These are phyloP conservation scores for Tapirus indicus DNA, from an alignment of 2,797 vertebrate genomes.

Conservation along the genomic window DNA sequence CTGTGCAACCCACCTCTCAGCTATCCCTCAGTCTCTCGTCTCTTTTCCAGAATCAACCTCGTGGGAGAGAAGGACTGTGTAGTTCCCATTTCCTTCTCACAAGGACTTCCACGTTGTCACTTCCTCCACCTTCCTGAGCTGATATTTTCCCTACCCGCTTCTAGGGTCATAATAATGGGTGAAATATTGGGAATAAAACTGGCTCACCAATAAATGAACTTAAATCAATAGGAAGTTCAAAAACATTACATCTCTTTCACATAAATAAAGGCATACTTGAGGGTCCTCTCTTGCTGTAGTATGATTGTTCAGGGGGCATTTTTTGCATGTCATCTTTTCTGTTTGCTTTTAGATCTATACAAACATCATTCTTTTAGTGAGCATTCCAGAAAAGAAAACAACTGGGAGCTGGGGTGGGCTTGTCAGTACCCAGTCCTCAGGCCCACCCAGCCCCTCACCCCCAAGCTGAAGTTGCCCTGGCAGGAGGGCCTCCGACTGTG, in stretches of 20 bases:
- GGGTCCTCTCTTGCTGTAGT: background rate
- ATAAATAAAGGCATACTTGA: background rate
- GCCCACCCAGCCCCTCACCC: background rate
- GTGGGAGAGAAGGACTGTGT: background rate
- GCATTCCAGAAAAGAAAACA: background rate
- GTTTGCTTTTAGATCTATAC: background rate
- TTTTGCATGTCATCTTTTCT: background rate
- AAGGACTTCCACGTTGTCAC: background rate
- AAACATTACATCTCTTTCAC: background rate
- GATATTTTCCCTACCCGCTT: background rate
- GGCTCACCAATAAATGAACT: background rate
- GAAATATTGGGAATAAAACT: background rate
- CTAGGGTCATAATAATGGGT: background rate
- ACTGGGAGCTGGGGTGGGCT: background rate
- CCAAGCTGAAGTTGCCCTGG: background rate
- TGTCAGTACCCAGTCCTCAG: background rate
- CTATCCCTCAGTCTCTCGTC: background rate
- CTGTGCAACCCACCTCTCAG: background rate
- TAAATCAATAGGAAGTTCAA: background rate
- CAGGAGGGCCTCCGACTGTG: background rate
- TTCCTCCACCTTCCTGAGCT: background rate
- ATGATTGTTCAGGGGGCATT: background rate
- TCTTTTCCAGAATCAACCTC: background rate
- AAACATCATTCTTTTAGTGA: background rate
- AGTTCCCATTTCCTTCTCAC: background rate